Conservation (phyloP, 1,140 invertebrate species). For the Hestina assimilis region DNA sequence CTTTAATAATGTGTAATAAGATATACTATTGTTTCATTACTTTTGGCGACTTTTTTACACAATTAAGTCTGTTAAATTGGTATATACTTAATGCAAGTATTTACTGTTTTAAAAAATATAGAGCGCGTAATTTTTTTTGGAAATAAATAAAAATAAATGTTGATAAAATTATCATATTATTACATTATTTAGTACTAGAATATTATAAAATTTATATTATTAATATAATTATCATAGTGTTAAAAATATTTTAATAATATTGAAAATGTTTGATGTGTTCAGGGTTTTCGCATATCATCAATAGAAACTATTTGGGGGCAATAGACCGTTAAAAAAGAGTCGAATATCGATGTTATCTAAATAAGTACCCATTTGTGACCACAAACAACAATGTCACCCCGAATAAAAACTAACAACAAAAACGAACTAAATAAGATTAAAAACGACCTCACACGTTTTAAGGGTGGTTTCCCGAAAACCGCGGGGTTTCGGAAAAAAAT, state of each 20-base stretch:
- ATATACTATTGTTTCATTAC: too few relatives aligned
- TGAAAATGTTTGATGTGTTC: too few relatives aligned
- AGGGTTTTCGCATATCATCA: constrained; percentile 8
- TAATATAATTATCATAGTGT: too few relatives aligned
- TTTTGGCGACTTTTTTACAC: too few relatives aligned
- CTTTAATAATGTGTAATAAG: neutral
- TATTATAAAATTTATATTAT: too few relatives aligned
- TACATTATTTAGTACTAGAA: too few relatives aligned
- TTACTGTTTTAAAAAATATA: too few relatives aligned
- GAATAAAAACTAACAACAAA: constrained; percentile 39
- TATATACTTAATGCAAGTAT: too few relatives aligned
- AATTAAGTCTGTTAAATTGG: neutral
- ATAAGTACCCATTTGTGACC: constrained; percentile 31
- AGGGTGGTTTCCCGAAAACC: constrained; percentile 60
- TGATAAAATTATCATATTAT: too few relatives aligned
- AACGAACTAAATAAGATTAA: constrained; percentile 45
- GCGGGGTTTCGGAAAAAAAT: constrained; percentile 61
- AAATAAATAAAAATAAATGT: too few relatives aligned
- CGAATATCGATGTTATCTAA: constrained; percentile 44
- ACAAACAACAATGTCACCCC: constrained; percentile 47
- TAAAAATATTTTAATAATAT: too few relatives aligned
- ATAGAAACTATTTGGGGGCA: neutral
- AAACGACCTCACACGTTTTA: constrained; percentile 57
- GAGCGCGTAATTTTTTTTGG: too few relatives aligned
- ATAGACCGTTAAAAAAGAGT: neutral